phyloP scores from a whole-genome alignment of 2,797 vertebrate genomes.

The Amblyraja radiata region DNA sequence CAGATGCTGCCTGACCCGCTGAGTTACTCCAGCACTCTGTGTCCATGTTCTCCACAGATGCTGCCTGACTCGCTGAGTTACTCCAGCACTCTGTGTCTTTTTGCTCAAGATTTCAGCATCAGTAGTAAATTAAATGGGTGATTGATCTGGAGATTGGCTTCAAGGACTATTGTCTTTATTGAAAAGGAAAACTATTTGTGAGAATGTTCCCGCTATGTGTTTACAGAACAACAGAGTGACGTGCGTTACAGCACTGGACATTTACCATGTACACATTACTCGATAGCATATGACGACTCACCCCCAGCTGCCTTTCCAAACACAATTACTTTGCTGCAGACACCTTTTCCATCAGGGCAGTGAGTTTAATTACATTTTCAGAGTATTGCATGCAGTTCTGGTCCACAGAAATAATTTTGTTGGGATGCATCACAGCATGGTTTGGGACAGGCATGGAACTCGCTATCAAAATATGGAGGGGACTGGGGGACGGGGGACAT shows the following conservation, averaged over 20 bases:
- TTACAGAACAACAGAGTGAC: not conserved
- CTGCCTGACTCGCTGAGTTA: no score
- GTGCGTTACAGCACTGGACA: not conserved
- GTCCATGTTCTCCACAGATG: no score
- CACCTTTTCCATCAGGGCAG: not conserved
- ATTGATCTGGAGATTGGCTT: not conserved
- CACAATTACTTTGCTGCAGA: not conserved
- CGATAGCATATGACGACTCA: not conserved
- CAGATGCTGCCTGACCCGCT: no score
- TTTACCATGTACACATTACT: conserved; percentile 25
- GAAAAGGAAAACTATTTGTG: not conserved
- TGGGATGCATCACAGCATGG: not conserved
- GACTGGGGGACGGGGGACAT: no score
- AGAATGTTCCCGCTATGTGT: not conserved
- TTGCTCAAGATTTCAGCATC: no score
- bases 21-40: no score
- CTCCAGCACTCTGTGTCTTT: no score
- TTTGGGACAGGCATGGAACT: no score
- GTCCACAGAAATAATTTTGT: no score
- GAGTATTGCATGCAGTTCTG: no score
- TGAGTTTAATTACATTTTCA: not conserved
- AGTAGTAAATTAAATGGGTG: not conserved
- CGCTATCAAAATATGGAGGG: no score
- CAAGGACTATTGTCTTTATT: not conserved
- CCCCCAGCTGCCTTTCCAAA: not conserved